A percentile compares a stretch with the other conserved stretches of the same genome.
These are phyloP conservation scores for Euura saliciscinereae DNA, from an alignment of 1,140 invertebrate genomes.

Conservation along the genomic window DNA sequence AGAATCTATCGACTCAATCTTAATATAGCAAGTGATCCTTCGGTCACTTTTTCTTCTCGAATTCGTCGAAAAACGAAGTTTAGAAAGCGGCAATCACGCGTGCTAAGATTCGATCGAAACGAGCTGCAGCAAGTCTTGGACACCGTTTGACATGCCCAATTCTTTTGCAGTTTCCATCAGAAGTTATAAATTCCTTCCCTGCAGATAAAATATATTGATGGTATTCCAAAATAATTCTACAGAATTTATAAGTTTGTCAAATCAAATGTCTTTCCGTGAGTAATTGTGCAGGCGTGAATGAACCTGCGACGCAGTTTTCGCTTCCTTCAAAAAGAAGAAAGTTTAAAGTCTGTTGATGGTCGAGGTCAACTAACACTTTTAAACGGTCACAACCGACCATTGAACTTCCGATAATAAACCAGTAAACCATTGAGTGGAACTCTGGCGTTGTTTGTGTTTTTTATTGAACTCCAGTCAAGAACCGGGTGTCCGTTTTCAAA, in stretches of 20 bases:
- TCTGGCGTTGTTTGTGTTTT: not conserved
- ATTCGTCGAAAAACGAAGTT: not conserved
- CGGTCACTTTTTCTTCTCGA: not conserved
- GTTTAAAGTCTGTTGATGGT: slow-evolving; percentile 5
- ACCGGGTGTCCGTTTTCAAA: not conserved
- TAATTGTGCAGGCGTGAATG: not conserved
- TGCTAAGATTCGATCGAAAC: not conserved
- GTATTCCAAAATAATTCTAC: no score
- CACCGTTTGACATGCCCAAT: not conserved
- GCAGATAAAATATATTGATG: no score
- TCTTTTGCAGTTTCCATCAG: not conserved
- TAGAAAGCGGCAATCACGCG: not conserved
- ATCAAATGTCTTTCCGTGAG: no score
- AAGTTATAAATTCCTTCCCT: no score
- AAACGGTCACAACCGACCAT: not conserved
- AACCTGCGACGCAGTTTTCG: not conserved
- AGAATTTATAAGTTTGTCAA: no score
- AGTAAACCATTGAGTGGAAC: not conserved
- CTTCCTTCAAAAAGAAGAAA: not conserved
- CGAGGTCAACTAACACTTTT: not conserved
- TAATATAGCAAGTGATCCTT: not conserved
- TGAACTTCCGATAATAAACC: not conserved
- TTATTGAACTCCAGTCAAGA: no score
- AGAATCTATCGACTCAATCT: not conserved
- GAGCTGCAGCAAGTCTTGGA: not conserved